A percentile compares a stretch with the other conserved stretches of the same genome.
Conservation (phyloP, 2,888 invertebrate species). For the Scelioninae gen. 2 region DNA sequence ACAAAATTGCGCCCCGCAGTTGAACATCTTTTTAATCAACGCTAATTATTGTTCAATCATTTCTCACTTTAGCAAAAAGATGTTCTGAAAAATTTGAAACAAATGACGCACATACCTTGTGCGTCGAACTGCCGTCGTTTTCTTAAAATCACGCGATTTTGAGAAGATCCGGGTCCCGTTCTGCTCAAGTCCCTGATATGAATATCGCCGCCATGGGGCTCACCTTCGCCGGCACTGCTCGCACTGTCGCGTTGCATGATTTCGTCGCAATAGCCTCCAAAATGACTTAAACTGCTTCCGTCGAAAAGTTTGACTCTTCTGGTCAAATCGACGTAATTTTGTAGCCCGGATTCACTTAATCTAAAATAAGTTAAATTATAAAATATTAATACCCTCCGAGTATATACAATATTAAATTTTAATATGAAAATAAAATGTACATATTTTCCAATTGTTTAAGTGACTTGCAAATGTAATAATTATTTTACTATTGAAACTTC, state of each 20-base stretch:
- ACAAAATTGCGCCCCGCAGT: too few relatives aligned
- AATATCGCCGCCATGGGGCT: conserved; percentile 69
- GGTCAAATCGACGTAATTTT: conserved; percentile 70
- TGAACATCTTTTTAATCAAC: too few relatives aligned
- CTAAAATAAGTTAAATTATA: conserved; percentile 62
- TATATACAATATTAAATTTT: too few relatives aligned
- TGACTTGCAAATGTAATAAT: too few relatives aligned
- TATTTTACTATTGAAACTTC: too few relatives aligned
- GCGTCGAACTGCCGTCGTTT: conserved; percentile 73
- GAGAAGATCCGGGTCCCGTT: conserved; percentile 66
- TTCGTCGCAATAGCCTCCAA: conserved; percentile 70
- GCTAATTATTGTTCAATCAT: too few relatives aligned
- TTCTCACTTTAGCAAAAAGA: too few relatives aligned
- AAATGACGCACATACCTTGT: conserved; percentile 67
- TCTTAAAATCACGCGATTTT: conserved; percentile 71
- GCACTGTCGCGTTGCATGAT: conserved; percentile 73
- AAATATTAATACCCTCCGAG: too few relatives aligned
- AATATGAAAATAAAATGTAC: too few relatives aligned
- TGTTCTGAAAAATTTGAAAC: not conserved
- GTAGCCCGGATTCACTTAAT: conserved; percentile 71
- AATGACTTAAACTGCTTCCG: conserved; percentile 64
- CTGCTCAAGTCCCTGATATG: conserved; percentile 64
- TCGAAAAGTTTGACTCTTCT: conserved; percentile 72
- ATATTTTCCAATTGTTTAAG: too few relatives aligned
- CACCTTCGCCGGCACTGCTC: conserved; percentile 74